Percentiles rank a stretch among this genome's conserved stretches.
Evolutionary conservation across 1,140 invertebrate genomes (phyloP).

Genomic region (Cepaea nemoralis): DNA sequence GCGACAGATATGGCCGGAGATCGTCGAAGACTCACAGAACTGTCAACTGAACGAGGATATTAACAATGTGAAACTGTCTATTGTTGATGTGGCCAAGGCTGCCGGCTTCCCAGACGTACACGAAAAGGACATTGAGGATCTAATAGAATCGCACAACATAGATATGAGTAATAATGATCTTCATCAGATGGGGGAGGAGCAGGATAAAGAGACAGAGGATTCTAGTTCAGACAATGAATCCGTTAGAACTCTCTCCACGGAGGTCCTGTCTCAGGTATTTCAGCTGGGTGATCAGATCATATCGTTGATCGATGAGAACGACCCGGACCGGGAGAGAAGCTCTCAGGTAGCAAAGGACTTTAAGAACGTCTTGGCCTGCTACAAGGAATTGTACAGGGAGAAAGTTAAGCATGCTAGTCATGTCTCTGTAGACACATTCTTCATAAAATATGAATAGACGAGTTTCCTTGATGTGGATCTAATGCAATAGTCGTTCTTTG

Average conservation of each 20-base stretch:
- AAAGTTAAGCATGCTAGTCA: slow-evolving; percentile 1
- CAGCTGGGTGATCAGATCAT: background rate
- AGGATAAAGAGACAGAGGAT: background rate
- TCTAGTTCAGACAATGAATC: background rate
- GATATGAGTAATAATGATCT: slow-evolving; percentile 23
- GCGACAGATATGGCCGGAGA: slow-evolving; percentile 30
- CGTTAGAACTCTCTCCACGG: background rate
- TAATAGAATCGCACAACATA: background rate
- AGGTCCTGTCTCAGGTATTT: background rate
- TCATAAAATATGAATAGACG: background rate
- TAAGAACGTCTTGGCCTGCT: background rate
- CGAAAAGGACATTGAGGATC: slow-evolving; percentile 13
- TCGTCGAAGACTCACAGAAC: background rate
- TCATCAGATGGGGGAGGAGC: background rate
- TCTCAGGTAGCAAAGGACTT: background rate
- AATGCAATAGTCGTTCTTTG: too few species aligned
- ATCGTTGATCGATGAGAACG: slow-evolving; percentile 3
- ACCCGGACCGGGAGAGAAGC: slow-evolving; percentile 1
- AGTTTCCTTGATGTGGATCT: too few species aligned
- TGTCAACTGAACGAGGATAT: background rate
- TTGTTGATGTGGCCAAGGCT: slow-evolving; percentile 9
- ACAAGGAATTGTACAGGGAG: background rate
- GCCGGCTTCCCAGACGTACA: slow-evolving; percentile 12
- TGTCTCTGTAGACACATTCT: background rate
- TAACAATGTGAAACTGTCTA: background rate